A percentile compares a stretch with the other conserved stretches of the same genome.
phyloP scores from a whole-genome alignment of 2,113 vertebrate species.

The Syrrhaptes paradoxus region DNA sequence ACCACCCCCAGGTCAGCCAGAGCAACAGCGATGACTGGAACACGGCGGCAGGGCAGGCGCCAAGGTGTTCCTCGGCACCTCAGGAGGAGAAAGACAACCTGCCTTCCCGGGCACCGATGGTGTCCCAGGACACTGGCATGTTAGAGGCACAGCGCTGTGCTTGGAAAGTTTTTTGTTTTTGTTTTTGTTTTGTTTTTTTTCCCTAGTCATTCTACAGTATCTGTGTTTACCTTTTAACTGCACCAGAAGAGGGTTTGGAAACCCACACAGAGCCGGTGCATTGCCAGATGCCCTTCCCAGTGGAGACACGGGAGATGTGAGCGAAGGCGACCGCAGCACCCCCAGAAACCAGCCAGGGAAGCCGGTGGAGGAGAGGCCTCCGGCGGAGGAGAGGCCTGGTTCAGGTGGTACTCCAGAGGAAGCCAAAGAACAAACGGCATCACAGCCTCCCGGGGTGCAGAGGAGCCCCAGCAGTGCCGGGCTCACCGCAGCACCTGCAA shows the following conservation, averaged over 20 bases:
- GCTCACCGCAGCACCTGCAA: too few species aligned
- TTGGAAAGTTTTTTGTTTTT: too few species aligned
- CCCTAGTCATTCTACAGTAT: not conserved
- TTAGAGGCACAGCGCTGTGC: not conserved
- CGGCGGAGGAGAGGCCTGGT: too few species aligned
- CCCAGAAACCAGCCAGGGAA: not conserved
- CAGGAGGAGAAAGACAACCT: not conserved
- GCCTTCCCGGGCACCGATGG: not conserved
- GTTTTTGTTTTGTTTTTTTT: too few species aligned
- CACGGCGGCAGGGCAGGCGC: accelerated
- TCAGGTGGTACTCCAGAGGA: not conserved
- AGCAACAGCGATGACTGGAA: not conserved
- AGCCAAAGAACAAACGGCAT: too few species aligned
- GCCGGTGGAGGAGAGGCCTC: not conserved
- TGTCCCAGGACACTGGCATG: not conserved
- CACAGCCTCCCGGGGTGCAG: too few species aligned
- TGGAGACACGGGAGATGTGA: not conserved
- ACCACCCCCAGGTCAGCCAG: not conserved
- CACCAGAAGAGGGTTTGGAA: not conserved
- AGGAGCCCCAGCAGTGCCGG: not conserved
- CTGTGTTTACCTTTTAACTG: not conserved
- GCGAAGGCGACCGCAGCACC: not conserved
- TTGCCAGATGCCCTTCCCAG: not conserved
- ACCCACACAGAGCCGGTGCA: too few species aligned
- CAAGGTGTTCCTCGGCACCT: not conserved